Base-by-base conservation (phyloP, 2,888 invertebrate species). In the Sarcophaga caerulescens region DNA sequence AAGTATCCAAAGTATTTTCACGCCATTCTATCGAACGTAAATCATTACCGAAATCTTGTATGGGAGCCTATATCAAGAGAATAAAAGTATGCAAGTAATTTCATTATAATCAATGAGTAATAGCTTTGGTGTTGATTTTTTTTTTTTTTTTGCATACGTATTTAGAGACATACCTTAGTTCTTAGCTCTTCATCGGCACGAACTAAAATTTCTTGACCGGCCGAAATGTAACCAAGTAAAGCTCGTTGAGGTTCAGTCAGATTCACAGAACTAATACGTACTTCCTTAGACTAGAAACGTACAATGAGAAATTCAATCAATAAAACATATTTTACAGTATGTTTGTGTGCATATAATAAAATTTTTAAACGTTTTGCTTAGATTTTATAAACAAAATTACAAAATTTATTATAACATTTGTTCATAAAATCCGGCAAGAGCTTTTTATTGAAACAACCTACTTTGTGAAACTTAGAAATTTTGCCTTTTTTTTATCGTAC, bases 221-320 rank as follows among this genome's bases (percentile, higher is more conserved):
- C 95, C 79, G 96, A 96, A 92, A 99, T 99, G 77, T 98, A 98
- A 74, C 98, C 96, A 60, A 98, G 94, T 88, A 99, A 94, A 5
- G 99, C 99, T 83, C 98, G 95, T 93, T 99, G 99, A 47, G 99
- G 98, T 93, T 98, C 98, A 78, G 97, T 96, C 90, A 97, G 94
- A 90, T 93, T 93, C 63, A 98, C 95, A 65, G 97, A 96, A 80
- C 98, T 97, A 90, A 99, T 96, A 90, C 96, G 96, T 3, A 93
- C 92, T 88, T 93, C 93, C 90, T 93, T 93, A 89, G 93, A 92
- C 93, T 93, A 86, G n/a, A 89, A 88, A n/a, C 0, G 74, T 21
- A 74, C 45, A 35, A 35, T 35, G 71, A 71, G 47, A 83, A 73
- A 63, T 17, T 35, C n/a, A 71, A 60, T 47, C 25, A 57, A n/a